phyloP scores from a whole-genome alignment of 2,888 invertebrate genomes.

The Dastarcus helophoroides region DNA sequence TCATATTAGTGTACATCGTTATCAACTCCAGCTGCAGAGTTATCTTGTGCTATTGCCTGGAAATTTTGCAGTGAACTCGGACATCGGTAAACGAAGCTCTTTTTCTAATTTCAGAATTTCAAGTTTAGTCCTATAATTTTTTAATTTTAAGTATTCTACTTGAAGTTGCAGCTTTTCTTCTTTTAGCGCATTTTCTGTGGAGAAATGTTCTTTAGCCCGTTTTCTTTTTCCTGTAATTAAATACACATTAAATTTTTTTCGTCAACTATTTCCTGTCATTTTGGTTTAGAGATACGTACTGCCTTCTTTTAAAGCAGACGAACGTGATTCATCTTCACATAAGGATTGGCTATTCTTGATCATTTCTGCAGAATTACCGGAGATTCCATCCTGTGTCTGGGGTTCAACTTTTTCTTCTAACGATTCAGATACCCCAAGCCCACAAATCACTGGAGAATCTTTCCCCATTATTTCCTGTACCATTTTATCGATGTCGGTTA shows the following conservation, averaged over 20 bases:
- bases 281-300: slow-evolving; percentile 4
- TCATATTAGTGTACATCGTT: too few relatives aligned
- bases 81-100: slow-evolving; percentile 9
- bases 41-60: slow-evolving; percentile 3
- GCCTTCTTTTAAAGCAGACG: slow-evolving; percentile 8
- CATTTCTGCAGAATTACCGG: slow-evolving; percentile 6
- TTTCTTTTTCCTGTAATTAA: slow-evolving; percentile 7
- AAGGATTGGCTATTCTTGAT: background rate
- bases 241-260: background rate
- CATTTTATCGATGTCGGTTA: slow-evolving; percentile 11
- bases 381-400: slow-evolving; percentile 5
- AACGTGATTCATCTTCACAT: slow-evolving; percentile 1
- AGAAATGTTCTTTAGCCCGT: slow-evolving; percentile 3
- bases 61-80: slow-evolving; percentile 8
- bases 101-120: slow-evolving; percentile 10
- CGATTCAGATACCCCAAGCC: slow-evolving; percentile 11
- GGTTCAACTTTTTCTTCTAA: slow-evolving; percentile 8
- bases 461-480: slow-evolving; percentile 11
- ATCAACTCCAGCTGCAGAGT: slow-evolving; percentile 6
- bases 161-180: slow-evolving; percentile 8
- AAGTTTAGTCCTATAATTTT: slow-evolving; percentile 10
- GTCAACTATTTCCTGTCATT: background rate
- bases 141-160: slow-evolving; percentile 9
- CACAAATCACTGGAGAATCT: slow-evolving; percentile 11
- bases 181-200: slow-evolving; percentile 8